Evolutionary conservation across 2,888 invertebrate species (phyloP), one percentile per base, ranked within the genome.

Genomic region (Coecobrya sp.): DNA sequence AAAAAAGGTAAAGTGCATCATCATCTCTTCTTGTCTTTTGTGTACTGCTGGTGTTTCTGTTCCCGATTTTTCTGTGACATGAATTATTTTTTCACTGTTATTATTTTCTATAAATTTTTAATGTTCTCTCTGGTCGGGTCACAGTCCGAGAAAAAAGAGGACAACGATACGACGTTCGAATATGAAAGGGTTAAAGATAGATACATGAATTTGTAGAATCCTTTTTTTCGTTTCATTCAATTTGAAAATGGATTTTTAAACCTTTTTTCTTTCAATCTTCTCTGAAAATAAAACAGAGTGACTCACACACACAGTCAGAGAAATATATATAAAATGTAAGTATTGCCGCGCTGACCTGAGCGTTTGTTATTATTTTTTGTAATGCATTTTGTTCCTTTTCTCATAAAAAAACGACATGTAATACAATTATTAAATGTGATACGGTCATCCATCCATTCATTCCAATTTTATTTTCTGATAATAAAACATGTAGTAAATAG

Each of bases 1-100:
- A 70, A 79, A 79, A 82, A 82, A 82, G 82, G 82, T 82, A 82
- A 82, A 82, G 82, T 82, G 82, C 82, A 82, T 82, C 36, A 16
- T 82, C 82, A 82, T 82, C 62, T n/a, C n/a, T n/a, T n/a, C 25
- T 52, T 79, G 79, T 79, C n/a, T 22, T 10, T 10, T 73, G 19
- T 42, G 42, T 42, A 1, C 42, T 68, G 62, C 62, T 62, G 62
- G 2, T 68, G 68, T 27, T 68, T n/a, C n/a, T n/a, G n/a, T n/a
- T n/a, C n/a, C n/a, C n/a, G 36, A 7, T 36, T 2, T 2, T 49
- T 3, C 13, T 49, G 49, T 49, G 3, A 49, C 49, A 13, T 65
- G 19, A 42, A 70, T 70, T 70, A 42, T 70, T 36, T 36, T 36
- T 36, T 36, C 7, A 36, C 36, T 4, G 36, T 36, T n/a, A n/a